A percentile compares a stretch with the other conserved stretches of the same genome.
phyloP scores from a whole-genome alignment of 1,140 invertebrate species.

The Drosophila seguyi region DNA sequence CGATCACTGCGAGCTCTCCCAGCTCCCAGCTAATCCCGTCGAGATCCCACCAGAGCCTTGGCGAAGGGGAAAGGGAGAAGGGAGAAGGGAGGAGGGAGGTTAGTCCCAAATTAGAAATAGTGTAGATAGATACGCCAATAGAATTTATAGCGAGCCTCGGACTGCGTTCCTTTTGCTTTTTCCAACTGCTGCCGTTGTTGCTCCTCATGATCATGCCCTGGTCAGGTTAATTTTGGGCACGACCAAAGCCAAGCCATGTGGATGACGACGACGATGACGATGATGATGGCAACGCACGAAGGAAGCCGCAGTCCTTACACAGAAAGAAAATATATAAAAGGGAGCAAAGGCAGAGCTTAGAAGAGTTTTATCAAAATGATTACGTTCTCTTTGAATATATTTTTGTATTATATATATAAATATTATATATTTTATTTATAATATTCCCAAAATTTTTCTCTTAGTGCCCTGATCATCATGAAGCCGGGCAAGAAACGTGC shows the following conservation, averaged over 20 bases:
- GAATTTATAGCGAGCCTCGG: conserved; percentile 76
- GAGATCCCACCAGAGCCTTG: conserved; percentile 12
- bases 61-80: too few relatives aligned
- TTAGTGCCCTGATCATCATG: conserved; percentile 35
- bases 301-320: conserved; percentile 25
- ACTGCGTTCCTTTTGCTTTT: conserved; percentile 52
- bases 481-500: conserved; percentile 48
- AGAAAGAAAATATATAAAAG: not conserved
- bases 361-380: too few relatives aligned
- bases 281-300: conserved; percentile 81
- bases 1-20: not conserved
- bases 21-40: conserved; percentile 26
- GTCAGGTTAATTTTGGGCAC: conserved; percentile 82
- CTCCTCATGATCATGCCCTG: conserved; percentile 73
- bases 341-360: too few relatives aligned
- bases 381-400: too few relatives aligned
- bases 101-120: conserved; percentile 79
- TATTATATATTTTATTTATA: too few relatives aligned
- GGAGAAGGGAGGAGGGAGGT: not conserved
- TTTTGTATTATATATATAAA: too few relatives aligned
- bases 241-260: conserved; percentile 52
- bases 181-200: conserved; percentile 19
- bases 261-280: conserved; percentile 51
- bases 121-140: conserved; percentile 84
- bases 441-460: not conserved